Evolutionary conservation across 2,888 invertebrate species (phyloP), one percentile per base, ranked within the genome.

Genomic region (Athetis lepigone): DNA sequence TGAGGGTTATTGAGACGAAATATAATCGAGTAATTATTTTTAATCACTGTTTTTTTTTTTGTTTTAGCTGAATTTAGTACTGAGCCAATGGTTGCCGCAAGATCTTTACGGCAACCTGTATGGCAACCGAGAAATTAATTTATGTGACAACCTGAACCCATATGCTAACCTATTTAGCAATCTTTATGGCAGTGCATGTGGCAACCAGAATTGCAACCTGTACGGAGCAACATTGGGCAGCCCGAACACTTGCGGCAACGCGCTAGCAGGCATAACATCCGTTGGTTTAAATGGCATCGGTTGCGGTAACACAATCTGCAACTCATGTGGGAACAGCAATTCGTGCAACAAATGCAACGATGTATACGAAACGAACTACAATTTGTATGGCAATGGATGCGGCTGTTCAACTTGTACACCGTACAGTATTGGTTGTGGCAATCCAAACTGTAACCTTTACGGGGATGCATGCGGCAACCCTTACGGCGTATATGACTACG

Each of bases 51-150:
- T 6, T 2, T 25, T 23, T 27, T 58, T 58, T 16, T 33, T 62
- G 43, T 72, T 62, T 52, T 55, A 78, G 70, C n/a, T 73, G 13
- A 45, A 64, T 11, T n/a, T 66, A 37, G n/a, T 27, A 1, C 16
- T 27, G 4, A 25, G 58, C 9, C 72, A 64, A 42, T 57, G 51
- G 13, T 18, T 47, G 11, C 11, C 50, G 7, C 37, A 43, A 33
- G n/a, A 50, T 40, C 19, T 11, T 19, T 40, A 27, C 9, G 58
- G 25, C 57, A 6, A 42, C 33, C 4, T 33, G 3, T 65, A 36
- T 9, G 33, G 45, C 9, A 62, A 23, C 9, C 29, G n/a, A 21
- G 29, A 16, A 1, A 6, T 23, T 0, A 16, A 25, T 4, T 8
- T n/a, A 8, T 72, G 52, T 36, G 9, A 40, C 7, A 52, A 42